These are phyloP conservation scores for Sigmodon hispidus DNA, from an alignment of 2,113 vertebrate genomes.

Conservation along the genomic window DNA sequence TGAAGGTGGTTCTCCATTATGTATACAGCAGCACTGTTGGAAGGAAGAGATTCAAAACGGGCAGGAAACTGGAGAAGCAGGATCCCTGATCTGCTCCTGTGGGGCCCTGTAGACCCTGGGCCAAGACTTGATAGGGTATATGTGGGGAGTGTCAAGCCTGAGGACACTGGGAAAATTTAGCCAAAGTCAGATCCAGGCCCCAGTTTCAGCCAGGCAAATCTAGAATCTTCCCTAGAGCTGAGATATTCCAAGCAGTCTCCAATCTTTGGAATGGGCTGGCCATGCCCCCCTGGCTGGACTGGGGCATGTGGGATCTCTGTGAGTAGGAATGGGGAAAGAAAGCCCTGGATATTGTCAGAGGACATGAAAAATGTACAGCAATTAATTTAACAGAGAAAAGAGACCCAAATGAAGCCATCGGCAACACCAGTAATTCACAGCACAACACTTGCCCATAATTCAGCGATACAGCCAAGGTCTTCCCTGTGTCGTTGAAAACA, in stretches of 20 bases:
- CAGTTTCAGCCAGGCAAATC: accelerated
- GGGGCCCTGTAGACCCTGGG: background rate
- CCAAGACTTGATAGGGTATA: no score
- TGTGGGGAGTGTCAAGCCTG: background rate
- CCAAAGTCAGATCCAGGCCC: background rate
- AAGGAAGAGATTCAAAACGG: background rate
- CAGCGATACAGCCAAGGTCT: background rate
- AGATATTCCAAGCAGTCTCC: background rate
- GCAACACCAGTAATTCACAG: constrained; percentile 69
- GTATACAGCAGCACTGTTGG: background rate
- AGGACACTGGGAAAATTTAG: background rate
- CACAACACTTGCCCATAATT: background rate
- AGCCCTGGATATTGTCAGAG: background rate
- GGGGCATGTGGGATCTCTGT: background rate
- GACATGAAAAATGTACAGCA: constrained; percentile 48
- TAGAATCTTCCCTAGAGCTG: background rate
- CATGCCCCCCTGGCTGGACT: background rate
- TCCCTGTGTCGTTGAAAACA: background rate
- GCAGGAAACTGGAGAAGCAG: background rate
- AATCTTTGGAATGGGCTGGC: background rate
- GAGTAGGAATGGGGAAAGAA: background rate
- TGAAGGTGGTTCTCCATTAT: background rate
- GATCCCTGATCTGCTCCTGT: background rate
- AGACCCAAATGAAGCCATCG: constrained; percentile 44
- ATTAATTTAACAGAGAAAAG: constrained; percentile 62